Evolutionary conservation across 2,797 vertebrate genomes (phyloP), one percentile per base, ranked within the genome.

Genomic region (Spinus pinus): DNA sequence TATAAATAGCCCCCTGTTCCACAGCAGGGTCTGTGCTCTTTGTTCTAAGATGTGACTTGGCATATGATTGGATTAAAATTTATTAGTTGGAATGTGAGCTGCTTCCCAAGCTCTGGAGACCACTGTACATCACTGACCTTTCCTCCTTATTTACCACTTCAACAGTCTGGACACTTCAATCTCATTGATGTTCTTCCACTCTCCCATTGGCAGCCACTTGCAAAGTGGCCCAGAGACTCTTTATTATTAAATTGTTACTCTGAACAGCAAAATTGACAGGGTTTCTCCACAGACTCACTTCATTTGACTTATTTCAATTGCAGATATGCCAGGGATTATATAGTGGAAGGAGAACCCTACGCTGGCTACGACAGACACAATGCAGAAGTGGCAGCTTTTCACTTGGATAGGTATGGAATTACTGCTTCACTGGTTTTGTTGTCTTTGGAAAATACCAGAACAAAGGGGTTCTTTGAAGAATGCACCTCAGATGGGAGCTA

Each of bases 291-390:
- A 41, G 25, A 70, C 31, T 90, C 61, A n/a, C 9, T 83, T 80
- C 9, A 66, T 84, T 56, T 73, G 15, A 3, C 31, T 93, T 72
- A 6, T 79, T 96, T 83, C 70, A n/a, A 91, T 91, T 96, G 49
- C 97, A 99, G 99, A 83, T 99, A 99, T 88, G 98, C 96, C 96
- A 98, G 99, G 93, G 98, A 99, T 95, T 98, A 99, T 27, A 97
- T 99, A 71, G 98, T 99, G 14, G 99, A 99, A 94, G 99, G 99
- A 31, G 99, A 99, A 58, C 99, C 99, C 0, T 99, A 99, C 0
- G 99, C 99, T 35, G 99, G 99, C 35, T 99, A 99, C 2, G 99
- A 99, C 92, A 97, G 99, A 77, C 99, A 99, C 97, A 99, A 99
- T 1, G 99, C 99, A 39, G 99, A 99, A 95, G 98, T 99, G 86